Evolutionary conservation across 2,113 vertebrate species (phyloP), one percentile per base, ranked within the genome.

Genomic region (Scortum barcoo): DNA sequence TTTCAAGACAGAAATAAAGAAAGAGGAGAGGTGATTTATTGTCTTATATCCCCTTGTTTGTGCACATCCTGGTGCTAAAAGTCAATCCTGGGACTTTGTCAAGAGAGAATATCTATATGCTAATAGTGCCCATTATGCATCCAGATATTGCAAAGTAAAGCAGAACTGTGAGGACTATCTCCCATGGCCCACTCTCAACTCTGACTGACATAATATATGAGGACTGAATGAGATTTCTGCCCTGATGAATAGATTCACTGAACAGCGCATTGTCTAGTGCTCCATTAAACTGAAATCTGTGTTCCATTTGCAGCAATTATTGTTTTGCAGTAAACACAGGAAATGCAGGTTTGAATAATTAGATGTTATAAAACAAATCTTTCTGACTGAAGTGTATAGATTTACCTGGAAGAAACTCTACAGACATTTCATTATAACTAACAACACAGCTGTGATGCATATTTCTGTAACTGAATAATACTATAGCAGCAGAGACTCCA

Each of bases 291-390:
- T 53, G n/a, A 70, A 73, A 81, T 76, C 38, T 68, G 51, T 79
- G 61, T 83, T 75, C 44, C 63, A 70, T 73, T 86, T 80, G 48
- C 38, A 81, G 42, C 50, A 74, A 66, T 83, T 78, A 76, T 62
- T 76, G 46, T 75, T 80, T 76, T 53, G 61, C 33, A 51, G 63
- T 67, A 66, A 72, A 83, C 69, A 78, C 79, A 67, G 58, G 60
- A 71, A 46, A 80, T 61, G 61, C 33, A 28, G 51, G 67, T 83
- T 89, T 90, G 81, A 86, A 83, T 85, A 65, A 78, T 80, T 72
- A 44, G 38, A 56, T 20, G 46, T 54, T 65, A 40, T 51, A 72
- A 30, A 86, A 62, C 42, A 71, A 68, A 20, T 57, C 56, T 66
- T 67, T 83, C 17, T 36, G 38, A 78, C 70, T 17, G 46, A n/a